These are phyloP conservation scores for Acrocyrtus sp. DNA, from an alignment of 2,888 invertebrate species.

Conservation along the genomic window DNA sequence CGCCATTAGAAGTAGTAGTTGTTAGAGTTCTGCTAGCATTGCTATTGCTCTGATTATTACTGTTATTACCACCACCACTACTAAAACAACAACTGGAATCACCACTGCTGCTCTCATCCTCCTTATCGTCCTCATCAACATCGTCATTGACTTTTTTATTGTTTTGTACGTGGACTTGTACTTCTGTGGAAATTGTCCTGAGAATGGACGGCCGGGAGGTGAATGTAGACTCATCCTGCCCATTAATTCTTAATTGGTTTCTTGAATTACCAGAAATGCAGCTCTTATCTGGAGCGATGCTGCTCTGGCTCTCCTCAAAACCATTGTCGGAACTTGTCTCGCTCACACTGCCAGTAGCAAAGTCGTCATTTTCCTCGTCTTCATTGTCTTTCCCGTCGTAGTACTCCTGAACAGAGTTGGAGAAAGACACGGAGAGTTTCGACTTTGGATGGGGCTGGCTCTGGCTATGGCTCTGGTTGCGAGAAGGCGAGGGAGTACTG, in stretches of 20 bases:
- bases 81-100: conserved; percentile 29
- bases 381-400: conserved; percentile 43
- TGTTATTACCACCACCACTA: conserved; percentile 11
- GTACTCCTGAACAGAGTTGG: conserved; percentile 61
- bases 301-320: conserved; percentile 39
- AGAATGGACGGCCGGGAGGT: conserved; percentile 38
- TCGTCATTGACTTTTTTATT: conserved; percentile 10
- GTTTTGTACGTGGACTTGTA: conserved; percentile 59
- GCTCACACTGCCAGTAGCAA: conserved; percentile 12
- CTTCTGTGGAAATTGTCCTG: conserved; percentile 61
- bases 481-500: too few relatives aligned
- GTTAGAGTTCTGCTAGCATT: conserved; percentile 16
- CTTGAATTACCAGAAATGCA: conserved; percentile 29
- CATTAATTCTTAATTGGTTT: conserved; percentile 46
- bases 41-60: conserved; percentile 25
- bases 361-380: conserved; percentile 31
- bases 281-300: conserved; percentile 39
- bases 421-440: conserved; percentile 62
- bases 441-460: conserved; percentile 49
- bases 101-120: too few relatives aligned
- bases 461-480: too few relatives aligned
- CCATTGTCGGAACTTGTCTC: conserved; percentile 46
- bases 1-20: conserved; percentile 26
- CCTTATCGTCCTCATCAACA: conserved; percentile 15
- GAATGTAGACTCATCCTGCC: conserved; percentile 18